Conservation (phyloP, 2,113 vertebrate species). For the Sisor rabdophorus region DNA sequence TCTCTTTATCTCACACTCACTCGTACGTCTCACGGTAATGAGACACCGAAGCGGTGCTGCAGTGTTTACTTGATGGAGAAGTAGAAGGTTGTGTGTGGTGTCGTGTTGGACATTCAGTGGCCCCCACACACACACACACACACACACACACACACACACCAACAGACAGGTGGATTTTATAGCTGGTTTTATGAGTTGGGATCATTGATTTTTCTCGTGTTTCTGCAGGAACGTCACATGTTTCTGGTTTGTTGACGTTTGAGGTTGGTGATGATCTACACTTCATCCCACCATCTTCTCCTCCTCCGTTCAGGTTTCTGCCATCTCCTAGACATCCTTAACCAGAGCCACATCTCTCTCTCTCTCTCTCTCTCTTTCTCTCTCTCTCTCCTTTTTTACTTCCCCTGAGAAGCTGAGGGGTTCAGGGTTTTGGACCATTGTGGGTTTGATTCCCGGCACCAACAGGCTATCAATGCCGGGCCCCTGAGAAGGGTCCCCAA, state of each 20-base stretch:
- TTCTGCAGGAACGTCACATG: background rate
- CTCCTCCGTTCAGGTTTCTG: no score
- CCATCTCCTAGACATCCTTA: no score
- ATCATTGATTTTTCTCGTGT: constrained; percentile 7
- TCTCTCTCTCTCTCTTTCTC: no score
- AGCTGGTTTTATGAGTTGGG: background rate
- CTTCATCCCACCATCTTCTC: no score
- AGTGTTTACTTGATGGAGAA: background rate
- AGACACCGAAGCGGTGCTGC: background rate
- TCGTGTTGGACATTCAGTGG: background rate
- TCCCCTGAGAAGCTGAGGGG: no score
- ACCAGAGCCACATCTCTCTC: no score
- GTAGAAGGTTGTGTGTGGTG: background rate
- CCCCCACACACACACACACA: background rate
- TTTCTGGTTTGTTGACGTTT: constrained; percentile 1
- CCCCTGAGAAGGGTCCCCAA: no score
- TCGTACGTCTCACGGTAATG: background rate
- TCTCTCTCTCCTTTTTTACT: no score
- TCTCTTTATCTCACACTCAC: constrained; percentile 1
- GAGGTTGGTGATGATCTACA: no score
- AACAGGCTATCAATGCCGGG: no score
- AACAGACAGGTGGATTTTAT: background rate
- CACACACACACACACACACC: background rate
- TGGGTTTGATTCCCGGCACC: no score
- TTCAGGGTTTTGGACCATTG: no score